A percentile compares a stretch with the other conserved stretches of the same genome.
Conservation (phyloP, 2,797 vertebrate genomes). For the Typhlichthys subterraneus region DNA sequence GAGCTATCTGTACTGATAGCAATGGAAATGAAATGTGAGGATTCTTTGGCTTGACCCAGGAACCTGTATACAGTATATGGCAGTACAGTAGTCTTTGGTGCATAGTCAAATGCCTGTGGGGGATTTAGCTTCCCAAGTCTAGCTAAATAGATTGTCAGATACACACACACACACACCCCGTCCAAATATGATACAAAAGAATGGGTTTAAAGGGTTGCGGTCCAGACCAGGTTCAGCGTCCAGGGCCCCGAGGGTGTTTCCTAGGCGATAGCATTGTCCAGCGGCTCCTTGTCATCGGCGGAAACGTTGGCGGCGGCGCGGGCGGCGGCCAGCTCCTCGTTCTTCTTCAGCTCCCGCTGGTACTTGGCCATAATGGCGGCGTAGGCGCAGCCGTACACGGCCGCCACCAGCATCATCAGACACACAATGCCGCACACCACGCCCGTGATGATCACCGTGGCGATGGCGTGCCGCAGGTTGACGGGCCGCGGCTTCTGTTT, state of each 20-base stretch:
- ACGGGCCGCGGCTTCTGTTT: constrained; percentile 82
- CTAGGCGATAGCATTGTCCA: constrained; percentile 82
- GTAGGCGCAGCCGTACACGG: constrained; percentile 92
- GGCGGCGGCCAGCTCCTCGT: constrained; percentile 67
- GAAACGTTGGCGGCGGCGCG: constrained; percentile 61
- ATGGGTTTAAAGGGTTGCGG: constrained; percentile 65
- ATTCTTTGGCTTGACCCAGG: constrained; percentile 64
- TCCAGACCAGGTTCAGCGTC: constrained; percentile 34
- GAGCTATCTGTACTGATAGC: constrained; percentile 48
- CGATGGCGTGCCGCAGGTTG: constrained; percentile 90
- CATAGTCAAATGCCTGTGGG: constrained; percentile 71
- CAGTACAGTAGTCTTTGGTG: constrained; percentile 57
- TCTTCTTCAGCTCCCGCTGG: constrained; percentile 83
- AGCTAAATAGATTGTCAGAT: constrained; percentile 40
- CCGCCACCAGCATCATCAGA: constrained; percentile 95
- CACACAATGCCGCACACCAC: constrained; percentile 93
- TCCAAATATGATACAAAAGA: constrained; percentile 25
- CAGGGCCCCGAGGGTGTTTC: constrained; percentile 29
- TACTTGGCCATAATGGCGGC: constrained; percentile 91
- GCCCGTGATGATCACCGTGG: constrained; percentile 93
- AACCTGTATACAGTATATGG: constrained; percentile 36
- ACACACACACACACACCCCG: constrained; percentile 12
- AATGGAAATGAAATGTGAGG: constrained; percentile 57
- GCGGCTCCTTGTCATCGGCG: constrained; percentile 78
- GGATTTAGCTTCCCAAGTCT: constrained; percentile 65